Evolutionary conservation across 2,888 invertebrate species (phyloP), one percentile per base, ranked within the genome.

Genomic region (Cryptus viduatorius): DNA sequence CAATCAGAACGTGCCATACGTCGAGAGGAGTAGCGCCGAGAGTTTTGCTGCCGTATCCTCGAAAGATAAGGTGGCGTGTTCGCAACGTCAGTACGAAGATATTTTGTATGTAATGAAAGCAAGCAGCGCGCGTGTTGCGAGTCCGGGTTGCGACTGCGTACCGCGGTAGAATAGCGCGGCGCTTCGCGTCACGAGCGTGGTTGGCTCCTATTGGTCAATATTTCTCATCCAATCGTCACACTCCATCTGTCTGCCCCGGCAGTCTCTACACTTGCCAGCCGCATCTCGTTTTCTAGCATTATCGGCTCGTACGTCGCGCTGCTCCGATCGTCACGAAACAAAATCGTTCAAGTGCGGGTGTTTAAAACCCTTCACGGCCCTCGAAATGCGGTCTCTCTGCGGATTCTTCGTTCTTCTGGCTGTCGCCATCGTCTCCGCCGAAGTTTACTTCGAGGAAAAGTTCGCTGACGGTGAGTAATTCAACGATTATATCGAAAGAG

Each of bases 361-460:
- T 61, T n/a, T 64, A 80, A 24, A 81, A 71, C 69, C 78, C 48
- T 79, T 84, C 82, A 69, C 75, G 84, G 86, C 84, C 72, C 89
- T 67, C 14, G 72, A 85, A 77, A 96, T 96, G 95, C 95, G 94
- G 91, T 94, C 94, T 86, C 89, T 94, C 92, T 93, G 96, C 93
- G 93, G 95, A 89, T 93, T 95, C 93, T 95, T 95, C 94, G 94
- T 95, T 93, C 94, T 96, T 91, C 94, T 95, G 94, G 94, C 95
- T 90, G 92, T 96, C 91, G 95, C 95, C 92, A 93, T 95, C 90
- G 95, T 95, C 89, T 95, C 95, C 91, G 96, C 96, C 91, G 96
- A 97, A 92, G 95, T 97, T 87, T 96, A 95, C 94, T 96, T 96
- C 89, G 96, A 98, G 92, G 98, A 98, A 92, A 97, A 96, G 90